Evolutionary conservation across 2,888 invertebrate species (phyloP), one percentile per base, ranked within the genome.

Genomic region (Pachliopta kotzebuea): DNA sequence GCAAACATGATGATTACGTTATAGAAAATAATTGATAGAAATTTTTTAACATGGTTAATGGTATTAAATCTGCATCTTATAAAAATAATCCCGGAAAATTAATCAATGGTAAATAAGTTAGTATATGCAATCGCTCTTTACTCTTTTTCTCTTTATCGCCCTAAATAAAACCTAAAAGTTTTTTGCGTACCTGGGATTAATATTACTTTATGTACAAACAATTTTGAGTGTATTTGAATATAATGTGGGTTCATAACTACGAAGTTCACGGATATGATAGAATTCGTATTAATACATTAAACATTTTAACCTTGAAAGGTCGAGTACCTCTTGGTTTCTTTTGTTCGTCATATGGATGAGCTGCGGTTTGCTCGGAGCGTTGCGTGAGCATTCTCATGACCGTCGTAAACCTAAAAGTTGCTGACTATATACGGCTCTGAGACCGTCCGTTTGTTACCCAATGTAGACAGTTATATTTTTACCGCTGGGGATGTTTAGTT

Each of bases 161-260:
- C 17, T 0, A 9, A 42, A 17, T 14, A 42, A 42, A 42, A 18
- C 18, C 1, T 18, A 42, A 18, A 42, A 4, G 17, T 42, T 42
- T 42, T 42, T 1, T 4, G 3, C 17, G 4, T 3, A 42, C 18
- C 14, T 9, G 17, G 18, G 6, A 18, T 42, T 42, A 4, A 42
- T 42, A 42, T 9, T 42, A 42, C 17, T 42, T 66, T 61, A 67
- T 60, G 72, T 73, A 85, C 84, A 84, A 85, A 68, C 82, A 83
- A 77, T 78, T 80, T 80, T 76, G 67, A 77, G 73, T 50, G 3
- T 60, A 81, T 84, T 84, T 81, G 79, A 85, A 83, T 84, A 82
- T 83, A 85, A 85, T 83, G 73, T 66, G 62, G 29, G n/a, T 56
- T 64, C 55, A 68, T 64, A 67, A 69, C 69, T 69, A 64, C 68